Evolutionary conservation across 2,797 vertebrate species (phyloP).

Genomic region (Hypotaenidia okinawae): DNA sequence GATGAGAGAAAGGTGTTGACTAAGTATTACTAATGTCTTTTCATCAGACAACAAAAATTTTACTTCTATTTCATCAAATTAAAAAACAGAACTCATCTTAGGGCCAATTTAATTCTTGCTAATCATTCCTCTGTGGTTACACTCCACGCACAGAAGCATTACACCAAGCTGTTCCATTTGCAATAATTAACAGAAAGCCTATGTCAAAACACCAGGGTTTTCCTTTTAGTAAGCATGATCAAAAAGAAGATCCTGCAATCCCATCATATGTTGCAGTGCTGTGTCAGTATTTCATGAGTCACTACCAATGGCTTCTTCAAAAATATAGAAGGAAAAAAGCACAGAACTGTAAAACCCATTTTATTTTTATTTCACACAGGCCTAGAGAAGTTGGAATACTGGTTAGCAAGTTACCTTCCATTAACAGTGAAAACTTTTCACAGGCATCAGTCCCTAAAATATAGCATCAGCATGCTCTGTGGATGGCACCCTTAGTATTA

Average conservation of each 20-base stretch:
- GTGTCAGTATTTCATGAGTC: neutral
- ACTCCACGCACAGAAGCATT: neutral
- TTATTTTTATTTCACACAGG: neutral
- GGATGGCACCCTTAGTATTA: neutral
- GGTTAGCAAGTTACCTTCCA: neutral
- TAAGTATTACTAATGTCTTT: neutral
- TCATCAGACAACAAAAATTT: slow-evolving; percentile 9
- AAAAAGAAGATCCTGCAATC: neutral
- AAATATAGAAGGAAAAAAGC: neutral
- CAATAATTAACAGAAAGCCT: neutral
- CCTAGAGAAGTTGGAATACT: neutral
- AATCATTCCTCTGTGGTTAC: neutral
- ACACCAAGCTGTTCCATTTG: neutral
- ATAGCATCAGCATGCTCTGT: neutral
- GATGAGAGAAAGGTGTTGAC: neutral
- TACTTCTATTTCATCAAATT: neutral
- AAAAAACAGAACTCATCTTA: neutral
- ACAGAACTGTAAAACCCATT: neutral
- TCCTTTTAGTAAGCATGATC: neutral
- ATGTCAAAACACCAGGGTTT: neutral
- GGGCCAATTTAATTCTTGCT: neutral
- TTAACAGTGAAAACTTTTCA: neutral
- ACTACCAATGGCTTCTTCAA: neutral
- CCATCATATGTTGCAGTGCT: neutral
- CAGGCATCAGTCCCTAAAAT: neutral